Percentiles rank a stretch among this genome's conserved stretches.
These are phyloP conservation scores for Siphamia tubifer DNA, from an alignment of 2,113 vertebrate species.

Conservation along the genomic window DNA sequence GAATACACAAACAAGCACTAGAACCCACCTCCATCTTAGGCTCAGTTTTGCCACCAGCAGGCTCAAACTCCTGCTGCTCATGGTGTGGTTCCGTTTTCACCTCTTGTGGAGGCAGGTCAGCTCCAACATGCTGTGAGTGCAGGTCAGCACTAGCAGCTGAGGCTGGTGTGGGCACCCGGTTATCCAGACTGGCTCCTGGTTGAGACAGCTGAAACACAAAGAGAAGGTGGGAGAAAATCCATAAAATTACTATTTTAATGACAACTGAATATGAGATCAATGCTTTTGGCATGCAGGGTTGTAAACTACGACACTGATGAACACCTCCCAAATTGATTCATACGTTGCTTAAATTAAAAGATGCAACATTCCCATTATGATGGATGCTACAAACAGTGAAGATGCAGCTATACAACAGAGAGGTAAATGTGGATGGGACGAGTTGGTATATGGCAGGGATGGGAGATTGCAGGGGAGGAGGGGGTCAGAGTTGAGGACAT, in stretches of 20 bases:
- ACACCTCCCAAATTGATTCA: constrained; percentile 5
- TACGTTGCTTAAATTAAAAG: neutral
- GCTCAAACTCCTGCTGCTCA: constrained; percentile 82
- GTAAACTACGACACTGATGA: constrained; percentile 27
- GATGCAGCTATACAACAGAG: constrained; percentile 48
- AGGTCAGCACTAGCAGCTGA: constrained; percentile 87
- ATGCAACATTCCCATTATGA: constrained; percentile 37
- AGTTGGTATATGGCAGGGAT: constrained; percentile 54
- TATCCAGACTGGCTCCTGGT: constrained; percentile 89
- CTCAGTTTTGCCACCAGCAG: constrained; percentile 85
- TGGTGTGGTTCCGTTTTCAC: constrained; percentile 84
- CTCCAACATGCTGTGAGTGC: constrained; percentile 86
- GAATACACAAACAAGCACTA: neutral
- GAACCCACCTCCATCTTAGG: constrained; percentile 87
- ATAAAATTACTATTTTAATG: neutral
- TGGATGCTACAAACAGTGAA: constrained; percentile 46
- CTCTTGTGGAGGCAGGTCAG: constrained; percentile 85
- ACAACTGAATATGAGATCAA: neutral
- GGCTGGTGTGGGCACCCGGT: constrained; percentile 91
- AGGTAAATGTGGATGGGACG: constrained; percentile 42
- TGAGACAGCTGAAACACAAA: constrained; percentile 85
- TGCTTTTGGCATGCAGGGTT: constrained; percentile 44
- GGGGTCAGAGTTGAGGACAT: constrained; percentile 56
- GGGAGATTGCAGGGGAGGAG: constrained; percentile 72
- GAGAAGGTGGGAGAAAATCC: constrained; percentile 1